Base-by-base conservation (phyloP, 2,113 vertebrate genomes). In the Stigmatopora nigra region DNA sequence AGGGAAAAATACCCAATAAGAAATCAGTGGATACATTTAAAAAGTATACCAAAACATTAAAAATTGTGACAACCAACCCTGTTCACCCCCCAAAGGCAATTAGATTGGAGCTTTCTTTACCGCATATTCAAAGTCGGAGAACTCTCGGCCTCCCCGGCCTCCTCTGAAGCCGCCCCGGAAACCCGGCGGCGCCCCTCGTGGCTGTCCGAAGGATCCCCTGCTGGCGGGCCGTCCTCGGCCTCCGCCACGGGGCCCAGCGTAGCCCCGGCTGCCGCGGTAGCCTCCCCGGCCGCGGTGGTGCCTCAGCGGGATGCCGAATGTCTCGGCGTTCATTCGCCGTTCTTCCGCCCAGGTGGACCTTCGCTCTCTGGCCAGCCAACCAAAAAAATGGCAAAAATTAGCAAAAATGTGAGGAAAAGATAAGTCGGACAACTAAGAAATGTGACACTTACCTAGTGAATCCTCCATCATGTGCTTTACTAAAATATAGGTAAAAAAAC, bases 321-420 rank as follows among this genome's bases (percentile, higher is more conserved):
- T 99, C 91, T 99, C 97, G 0, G 94, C 91, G 55, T 99, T 99
- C 88, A 98, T 75, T 61, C 94, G 88, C 73, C 97, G 91, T 82
- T 99, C 97, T 80, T 99, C 97, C 1, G 95, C 95, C 97, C 97
- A 98, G 58, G 93, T 98, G 46, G 93, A 89, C 88, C 95, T 92
- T 44, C 97, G 89, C n/a, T 98, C 94, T 81, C 97, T 99, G 70
- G 19, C 6, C 44, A 67, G 19, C 6, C 56, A 38, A 65, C 5
- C 64, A 49, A 64, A 51, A 22, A 11, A 7, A 59, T 1, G 35
- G 51, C 38, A 36, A 7, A 36, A 1, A 17, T 16, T 22, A 41
- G 25, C n/a, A 4, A n/a, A 41, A 19, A 2, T 16, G 20, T 3
- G 20, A 6, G 20, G 46, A 8, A 19, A 45, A 41, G 22, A 7